phyloP scores from a whole-genome alignment of 2,888 invertebrate genomes.

The Agrotis puta region DNA sequence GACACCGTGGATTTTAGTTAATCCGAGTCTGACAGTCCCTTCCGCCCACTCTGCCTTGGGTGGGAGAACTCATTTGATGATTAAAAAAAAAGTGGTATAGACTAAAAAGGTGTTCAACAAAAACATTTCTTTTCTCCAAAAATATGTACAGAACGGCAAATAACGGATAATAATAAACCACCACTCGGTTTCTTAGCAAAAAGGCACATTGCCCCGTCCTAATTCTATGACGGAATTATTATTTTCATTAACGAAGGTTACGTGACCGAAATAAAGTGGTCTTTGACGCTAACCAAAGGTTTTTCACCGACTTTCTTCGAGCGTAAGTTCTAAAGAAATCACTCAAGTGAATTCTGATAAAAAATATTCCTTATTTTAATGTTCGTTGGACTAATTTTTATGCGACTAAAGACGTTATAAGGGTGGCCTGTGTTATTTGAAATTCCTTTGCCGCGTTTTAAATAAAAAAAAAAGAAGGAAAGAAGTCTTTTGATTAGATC shows the following conservation, averaged over 20 bases:
- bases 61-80: too few relatives aligned
- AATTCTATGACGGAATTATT: slow-evolving; percentile 78
- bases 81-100: too few relatives aligned
- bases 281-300: slow-evolving; percentile 72
- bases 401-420: slow-evolving; percentile 37
- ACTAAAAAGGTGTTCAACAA: neutral
- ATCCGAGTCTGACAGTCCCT: too few relatives aligned
- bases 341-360: slow-evolving; percentile 71
- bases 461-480: neutral
- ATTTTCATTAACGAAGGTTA: slow-evolving; percentile 84
- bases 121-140: neutral
- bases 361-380: slow-evolving; percentile 67
- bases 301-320: slow-evolving; percentile 70
- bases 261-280: slow-evolving; percentile 86
- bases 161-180: slow-evolving; percentile 25
- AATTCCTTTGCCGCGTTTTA: slow-evolving; percentile 31
- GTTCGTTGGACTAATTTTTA: slow-evolving; percentile 56
- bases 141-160: neutral
- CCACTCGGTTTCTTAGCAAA: slow-evolving; percentile 42
- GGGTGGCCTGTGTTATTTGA: slow-evolving; percentile 32
- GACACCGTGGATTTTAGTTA: too few relatives aligned
- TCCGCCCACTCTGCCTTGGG: too few relatives aligned
- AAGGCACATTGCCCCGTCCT: slow-evolving; percentile 46
- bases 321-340: slow-evolving; percentile 75
- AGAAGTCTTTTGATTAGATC: slow-evolving; percentile 9